phyloP scores from a whole-genome alignment of 2,797 vertebrate species.

The Myripristis jacobus region DNA sequence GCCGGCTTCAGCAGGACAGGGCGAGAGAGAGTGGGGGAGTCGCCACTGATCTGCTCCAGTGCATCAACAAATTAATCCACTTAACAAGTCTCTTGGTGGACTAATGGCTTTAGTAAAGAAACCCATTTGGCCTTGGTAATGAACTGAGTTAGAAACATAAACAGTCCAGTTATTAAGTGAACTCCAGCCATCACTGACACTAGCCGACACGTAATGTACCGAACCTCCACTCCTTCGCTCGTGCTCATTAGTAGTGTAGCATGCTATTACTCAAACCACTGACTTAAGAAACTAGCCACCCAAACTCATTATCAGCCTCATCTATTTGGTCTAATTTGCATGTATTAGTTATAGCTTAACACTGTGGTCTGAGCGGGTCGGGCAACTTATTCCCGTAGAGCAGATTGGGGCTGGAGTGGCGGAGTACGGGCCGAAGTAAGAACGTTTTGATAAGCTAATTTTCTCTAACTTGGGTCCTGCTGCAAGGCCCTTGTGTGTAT shows the following conservation, averaged over 20 bases:
- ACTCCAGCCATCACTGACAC: constrained; percentile 67
- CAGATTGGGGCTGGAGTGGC: constrained; percentile 73
- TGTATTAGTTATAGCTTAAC: constrained; percentile 69
- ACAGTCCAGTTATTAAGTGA: constrained; percentile 82
- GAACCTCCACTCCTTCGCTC: constrained; percentile 59
- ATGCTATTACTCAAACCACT: constrained; percentile 78
- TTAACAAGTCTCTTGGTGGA: constrained; percentile 74
- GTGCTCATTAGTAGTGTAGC: constrained; percentile 69
- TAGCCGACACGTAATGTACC: constrained; percentile 59
- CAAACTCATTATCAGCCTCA: constrained; percentile 72
- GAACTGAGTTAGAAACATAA: constrained; percentile 80
- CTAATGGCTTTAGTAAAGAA: constrained; percentile 80
- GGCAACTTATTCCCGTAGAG: constrained; percentile 58
- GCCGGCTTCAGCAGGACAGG: constrained; percentile 51
- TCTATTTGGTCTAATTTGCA: constrained; percentile 76
- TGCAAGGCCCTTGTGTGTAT: constrained; percentile 37
- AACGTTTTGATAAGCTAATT: constrained; percentile 59
- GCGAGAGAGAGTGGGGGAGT: constrained; percentile 67
- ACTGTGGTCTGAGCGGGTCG: constrained; percentile 59
- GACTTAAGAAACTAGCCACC: constrained; percentile 75
- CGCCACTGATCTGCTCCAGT: constrained; percentile 75
- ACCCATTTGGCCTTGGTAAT: constrained; percentile 82
- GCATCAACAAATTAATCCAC: constrained; percentile 83
- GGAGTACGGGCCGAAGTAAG: constrained; percentile 50
- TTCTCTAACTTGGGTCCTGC: constrained; percentile 57